A percentile compares a stretch with the other conserved stretches of the same genome.
phyloP scores from a whole-genome alignment of 2,888 invertebrate genomes.

The Dasysyrphus albostriatus region DNA sequence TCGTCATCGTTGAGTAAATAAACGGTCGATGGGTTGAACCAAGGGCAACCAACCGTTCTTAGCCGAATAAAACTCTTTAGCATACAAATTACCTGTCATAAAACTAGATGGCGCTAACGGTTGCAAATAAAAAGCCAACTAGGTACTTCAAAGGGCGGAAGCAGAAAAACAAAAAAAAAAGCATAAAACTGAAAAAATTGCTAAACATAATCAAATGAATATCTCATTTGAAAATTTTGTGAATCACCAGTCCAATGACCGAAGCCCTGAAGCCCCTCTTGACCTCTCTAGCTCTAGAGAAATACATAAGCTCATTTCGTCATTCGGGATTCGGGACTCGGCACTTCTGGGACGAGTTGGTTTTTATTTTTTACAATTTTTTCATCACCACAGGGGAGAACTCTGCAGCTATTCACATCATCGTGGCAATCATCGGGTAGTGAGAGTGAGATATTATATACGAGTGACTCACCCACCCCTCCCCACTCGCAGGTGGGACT shows the following conservation, averaged over 20 bases:
- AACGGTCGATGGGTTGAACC: not conserved
- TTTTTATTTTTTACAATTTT: slow-evolving; percentile 42
- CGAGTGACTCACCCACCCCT: slow-evolving; percentile 7
- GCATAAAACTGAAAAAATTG: not conserved
- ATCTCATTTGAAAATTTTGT: slow-evolving; percentile 58
- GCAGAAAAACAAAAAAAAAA: not conserved
- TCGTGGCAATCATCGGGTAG: slow-evolving; percentile 44
- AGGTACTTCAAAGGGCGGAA: not conserved
- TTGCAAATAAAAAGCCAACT: slow-evolving; percentile 44
- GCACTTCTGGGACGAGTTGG: slow-evolving; percentile 39
- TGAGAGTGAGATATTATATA: slow-evolving; percentile 14
- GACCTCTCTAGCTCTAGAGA: slow-evolving; percentile 1
- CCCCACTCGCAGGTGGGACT: slow-evolving; percentile 47
- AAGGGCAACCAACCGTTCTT: slow-evolving; percentile 5
- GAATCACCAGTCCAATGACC: slow-evolving; percentile 53
- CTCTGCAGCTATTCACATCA: slow-evolving; percentile 44
- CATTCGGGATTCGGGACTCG: not conserved
- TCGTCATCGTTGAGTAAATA: not conserved
- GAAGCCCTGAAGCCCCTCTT: slow-evolving; percentile 10
- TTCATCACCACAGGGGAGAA: slow-evolving; percentile 47
- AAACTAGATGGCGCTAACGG: slow-evolving; percentile 67
- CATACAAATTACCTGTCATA: slow-evolving; percentile 65
- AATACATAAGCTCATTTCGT: slow-evolving; percentile 8
- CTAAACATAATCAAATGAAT: slow-evolving; percentile 60
- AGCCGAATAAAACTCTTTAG: slow-evolving; percentile 42